Evolutionary conservation across 2,888 invertebrate species (phyloP), one percentile per base, ranked within the genome.

Genomic region (Salpingus planirostris): DNA sequence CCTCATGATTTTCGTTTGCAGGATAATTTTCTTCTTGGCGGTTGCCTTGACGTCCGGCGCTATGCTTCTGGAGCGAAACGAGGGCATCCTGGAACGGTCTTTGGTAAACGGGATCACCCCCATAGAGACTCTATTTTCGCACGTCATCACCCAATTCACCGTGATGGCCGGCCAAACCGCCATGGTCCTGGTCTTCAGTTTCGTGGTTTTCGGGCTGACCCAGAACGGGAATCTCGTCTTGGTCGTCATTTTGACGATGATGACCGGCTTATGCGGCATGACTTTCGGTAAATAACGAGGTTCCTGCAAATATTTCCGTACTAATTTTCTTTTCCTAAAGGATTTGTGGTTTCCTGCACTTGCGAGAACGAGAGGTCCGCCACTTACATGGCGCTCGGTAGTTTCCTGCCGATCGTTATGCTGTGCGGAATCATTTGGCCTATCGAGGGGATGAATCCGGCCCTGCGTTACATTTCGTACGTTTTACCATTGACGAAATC

Each of bases 341-440:
- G 88, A 47, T 87, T 88, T 59, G 84, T 87, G 0, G 81, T 88
- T 5, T 82, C 87, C 2, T 81, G 81, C 42, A 62, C 78, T 4
- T 85, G 84, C 46, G 87, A 87, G 29, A 85, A 78, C 3, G 88
- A 89, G 57, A 72, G 87, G 38, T 85, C 83, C 1, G 89, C 89
- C 0, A 89, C 88, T 0, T 88, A 88, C 55, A 65, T 88, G 53
- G 87, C 88, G 0, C 70, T 89, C 63, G 89, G 89, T 0, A 86
- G 86, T 1, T 89, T 89, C 62, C 61, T 89, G 38, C 89, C 89
- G 1, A 84, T 88, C 60, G 80, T 89, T 11, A 74, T 89, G 76
- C 64, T 89, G 3, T 88, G 88, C 47, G 89, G 89, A 28, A 89
- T 93, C 38, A 84, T 95, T 47, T 95, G 95, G 95, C 95, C 95